Base-by-base conservation (phyloP, 1,140 invertebrate species). In the Drosophila pachea region DNA sequence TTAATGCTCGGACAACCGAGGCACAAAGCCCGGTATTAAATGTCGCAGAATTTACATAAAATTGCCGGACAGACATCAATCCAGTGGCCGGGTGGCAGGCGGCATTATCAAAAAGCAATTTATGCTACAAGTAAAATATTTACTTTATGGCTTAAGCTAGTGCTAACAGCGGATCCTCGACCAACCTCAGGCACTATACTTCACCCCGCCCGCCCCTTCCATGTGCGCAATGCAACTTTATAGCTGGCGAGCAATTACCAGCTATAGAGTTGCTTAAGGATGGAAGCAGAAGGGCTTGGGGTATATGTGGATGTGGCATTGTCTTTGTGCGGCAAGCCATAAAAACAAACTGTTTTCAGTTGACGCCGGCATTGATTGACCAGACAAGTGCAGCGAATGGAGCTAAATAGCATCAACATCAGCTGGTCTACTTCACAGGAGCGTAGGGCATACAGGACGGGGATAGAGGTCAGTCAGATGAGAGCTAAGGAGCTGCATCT, bases 281-380 rank as follows among this genome's bases (percentile, higher is more conserved):
- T n/a, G 11, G 2, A 4, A 7, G 31, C n/a, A 4, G 3, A 8
- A 31, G 31, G n/a, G 33, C 11, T 33, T 32, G 42, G 68, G 52
- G 12, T 2, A 7, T 43, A 7, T 31, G 48, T 70, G 52, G n/a
- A 7, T 31, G 48, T 49, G 54, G 43, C 59, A 65, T 84, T 83
- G 79, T 84, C 79, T 84, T 79, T 84, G 76, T 70, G 79, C 76
- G 79, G 72, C 79, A 84, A 68, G 54, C 79, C 66, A 83, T 83
- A 83, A 83, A 83, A 83, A 68, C 76, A 84, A 84, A 79, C 79
- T 84, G 79, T 76, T 84, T 79, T 76, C 66, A 76, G 79, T 84
- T 83, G 79, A 60, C 68, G 76, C 55, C 73, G 62, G 63, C 79
- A 84, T 84, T 84, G 79, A 84, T 84, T 84, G 81, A 84, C 76